phyloP scores from a whole-genome alignment of 2,797 vertebrate genomes.

The Rhinophrynus dorsalis region DNA sequence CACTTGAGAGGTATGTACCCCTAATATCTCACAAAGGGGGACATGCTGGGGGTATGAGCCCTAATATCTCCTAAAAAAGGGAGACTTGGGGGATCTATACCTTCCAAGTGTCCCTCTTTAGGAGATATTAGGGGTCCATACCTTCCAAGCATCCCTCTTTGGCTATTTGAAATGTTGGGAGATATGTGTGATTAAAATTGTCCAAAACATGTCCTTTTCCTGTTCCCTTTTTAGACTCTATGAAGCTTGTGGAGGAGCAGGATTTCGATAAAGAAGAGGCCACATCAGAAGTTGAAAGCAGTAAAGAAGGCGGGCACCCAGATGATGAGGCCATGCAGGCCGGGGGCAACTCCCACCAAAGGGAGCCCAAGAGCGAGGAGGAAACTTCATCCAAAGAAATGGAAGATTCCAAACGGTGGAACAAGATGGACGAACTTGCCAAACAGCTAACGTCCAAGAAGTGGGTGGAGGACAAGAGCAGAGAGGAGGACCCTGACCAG shows the following conservation, averaged over 20 bases:
- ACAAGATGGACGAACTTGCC: slow-evolving; percentile 71
- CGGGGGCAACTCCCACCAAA: slow-evolving; percentile 48
- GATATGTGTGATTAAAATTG: too few relatives aligned
- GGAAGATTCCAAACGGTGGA: slow-evolving; percentile 71
- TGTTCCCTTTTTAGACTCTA: slow-evolving; percentile 27
- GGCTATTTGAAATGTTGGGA: too few relatives aligned
- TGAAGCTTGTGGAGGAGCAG: slow-evolving; percentile 55
- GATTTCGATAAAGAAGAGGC: slow-evolving; percentile 58
- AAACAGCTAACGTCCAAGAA: slow-evolving; percentile 69
- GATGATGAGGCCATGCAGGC: slow-evolving; percentile 41
- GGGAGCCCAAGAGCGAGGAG: slow-evolving; percentile 55
- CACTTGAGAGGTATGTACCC: too few relatives aligned
- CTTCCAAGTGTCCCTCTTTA: too few relatives aligned
- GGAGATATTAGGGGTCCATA: too few relatives aligned
- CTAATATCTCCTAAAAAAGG: too few relatives aligned
- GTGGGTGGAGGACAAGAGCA: slow-evolving; percentile 52
- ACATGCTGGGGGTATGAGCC: too few relatives aligned
- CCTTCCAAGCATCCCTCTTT: too few relatives aligned
- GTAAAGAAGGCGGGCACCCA: slow-evolving; percentile 48
- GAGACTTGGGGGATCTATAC: too few relatives aligned
- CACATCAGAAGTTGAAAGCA: slow-evolving; percentile 57
- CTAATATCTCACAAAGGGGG: too few relatives aligned
- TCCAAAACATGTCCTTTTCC: too few relatives aligned
- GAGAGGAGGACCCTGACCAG: slow-evolving; percentile 61
- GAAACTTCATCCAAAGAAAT: slow-evolving; percentile 63